These are phyloP conservation scores for Sphyrna mokarran DNA, from an alignment of 2,113 vertebrate genomes.

Conservation along the genomic window DNA sequence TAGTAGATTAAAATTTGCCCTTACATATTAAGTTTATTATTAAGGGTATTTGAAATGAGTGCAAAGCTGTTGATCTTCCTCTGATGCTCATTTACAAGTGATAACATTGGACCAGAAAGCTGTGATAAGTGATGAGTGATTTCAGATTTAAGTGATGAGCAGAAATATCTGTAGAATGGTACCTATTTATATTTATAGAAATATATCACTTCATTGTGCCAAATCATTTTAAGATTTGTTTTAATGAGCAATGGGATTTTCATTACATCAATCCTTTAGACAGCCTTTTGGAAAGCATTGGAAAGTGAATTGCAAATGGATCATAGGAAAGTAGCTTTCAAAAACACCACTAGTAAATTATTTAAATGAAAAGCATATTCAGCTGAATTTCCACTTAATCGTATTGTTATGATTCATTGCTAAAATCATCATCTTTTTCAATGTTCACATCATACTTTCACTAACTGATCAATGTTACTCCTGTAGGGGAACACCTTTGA, in stretches of 20 bases:
- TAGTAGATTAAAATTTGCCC: background rate
- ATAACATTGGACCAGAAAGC: background rate
- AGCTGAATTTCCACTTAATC: background rate
- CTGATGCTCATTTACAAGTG: background rate
- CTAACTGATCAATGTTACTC: background rate
- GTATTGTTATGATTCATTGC: background rate
- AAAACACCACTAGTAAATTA: background rate
- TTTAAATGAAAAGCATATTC: background rate
- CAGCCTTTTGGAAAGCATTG: background rate
- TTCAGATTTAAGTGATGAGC: background rate
- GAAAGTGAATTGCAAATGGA: background rate
- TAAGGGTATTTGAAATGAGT: background rate
- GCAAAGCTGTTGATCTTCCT: background rate
- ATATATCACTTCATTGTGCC: background rate
- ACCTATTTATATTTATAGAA: background rate
- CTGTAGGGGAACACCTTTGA: background rate
- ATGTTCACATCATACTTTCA: background rate
- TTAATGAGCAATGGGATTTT: background rate
- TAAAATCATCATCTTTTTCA: background rate
- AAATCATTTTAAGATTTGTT: background rate
- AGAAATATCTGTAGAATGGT: background rate
- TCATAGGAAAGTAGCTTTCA: background rate
- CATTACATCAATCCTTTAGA: constrained; percentile 1
- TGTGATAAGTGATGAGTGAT: background rate
- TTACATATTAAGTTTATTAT: background rate